These are phyloP conservation scores for Clupea harengus DNA, from an alignment of 2,113 vertebrate genomes.

Conservation along the genomic window DNA sequence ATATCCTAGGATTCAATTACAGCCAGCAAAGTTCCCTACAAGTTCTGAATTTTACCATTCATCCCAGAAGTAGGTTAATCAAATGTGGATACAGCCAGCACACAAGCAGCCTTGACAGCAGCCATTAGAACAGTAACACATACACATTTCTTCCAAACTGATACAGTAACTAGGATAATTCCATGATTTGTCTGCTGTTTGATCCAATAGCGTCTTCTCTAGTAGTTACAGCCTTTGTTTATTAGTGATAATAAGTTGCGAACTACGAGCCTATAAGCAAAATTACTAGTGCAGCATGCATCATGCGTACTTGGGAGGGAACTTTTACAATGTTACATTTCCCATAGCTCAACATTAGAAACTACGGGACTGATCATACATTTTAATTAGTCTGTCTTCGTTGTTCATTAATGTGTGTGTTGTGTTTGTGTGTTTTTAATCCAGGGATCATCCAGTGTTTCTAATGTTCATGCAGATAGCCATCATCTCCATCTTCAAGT, in stretches of 20 bases:
- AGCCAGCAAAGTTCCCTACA: not conserved
- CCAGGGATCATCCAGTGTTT: constrained; percentile 93
- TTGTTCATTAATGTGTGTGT: not conserved
- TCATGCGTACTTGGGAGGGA: too few relatives aligned
- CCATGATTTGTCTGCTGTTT: too few relatives aligned
- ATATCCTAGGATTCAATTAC: not conserved
- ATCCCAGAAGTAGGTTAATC: not conserved
- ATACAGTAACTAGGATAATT: too few relatives aligned
- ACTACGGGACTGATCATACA: not conserved
- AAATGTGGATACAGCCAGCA: not conserved
- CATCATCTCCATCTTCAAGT: constrained; percentile 96
- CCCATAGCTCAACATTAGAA: not conserved
- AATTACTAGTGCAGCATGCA: not conserved
- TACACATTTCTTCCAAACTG: too few relatives aligned
- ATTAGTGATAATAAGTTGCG: not conserved
- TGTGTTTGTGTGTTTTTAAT: not conserved
- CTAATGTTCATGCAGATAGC: constrained; percentile 97
- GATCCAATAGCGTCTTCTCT: too few relatives aligned
- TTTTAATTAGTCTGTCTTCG: not conserved
- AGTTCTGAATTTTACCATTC: not conserved
- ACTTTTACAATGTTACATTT: not conserved
- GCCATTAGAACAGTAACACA: too few relatives aligned
- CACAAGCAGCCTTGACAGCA: not conserved
- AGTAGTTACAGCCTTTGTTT: too few relatives aligned
- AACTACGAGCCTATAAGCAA: not conserved